These are phyloP conservation scores for Cinclus mexicanus DNA, from an alignment of 2,113 vertebrate species.

Conservation along the genomic window DNA sequence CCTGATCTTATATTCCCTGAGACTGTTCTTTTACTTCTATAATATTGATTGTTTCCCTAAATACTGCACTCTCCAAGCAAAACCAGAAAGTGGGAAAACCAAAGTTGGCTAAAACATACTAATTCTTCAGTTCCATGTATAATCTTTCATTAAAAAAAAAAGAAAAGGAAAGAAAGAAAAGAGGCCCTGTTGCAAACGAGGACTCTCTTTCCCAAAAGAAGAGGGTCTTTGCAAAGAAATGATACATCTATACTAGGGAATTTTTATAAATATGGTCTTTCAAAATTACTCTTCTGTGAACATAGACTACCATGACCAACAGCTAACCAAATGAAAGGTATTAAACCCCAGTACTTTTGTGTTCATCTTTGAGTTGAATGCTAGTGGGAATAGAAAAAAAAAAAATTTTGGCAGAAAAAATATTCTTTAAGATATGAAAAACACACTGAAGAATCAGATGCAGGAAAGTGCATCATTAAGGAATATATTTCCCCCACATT, in stretches of 20 bases:
- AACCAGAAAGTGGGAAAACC: background rate
- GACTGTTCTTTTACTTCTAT: background rate
- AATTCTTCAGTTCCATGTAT: background rate
- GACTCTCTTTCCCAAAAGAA: background rate
- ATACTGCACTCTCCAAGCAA: fast-evolving
- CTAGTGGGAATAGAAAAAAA: background rate
- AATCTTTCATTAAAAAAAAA: background rate
- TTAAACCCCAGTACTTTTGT: background rate
- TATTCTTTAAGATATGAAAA: background rate
- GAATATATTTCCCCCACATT: background rate
- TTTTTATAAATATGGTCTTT: background rate
- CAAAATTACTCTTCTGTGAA: background rate
- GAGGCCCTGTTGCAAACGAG: background rate
- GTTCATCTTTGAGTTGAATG: background rate
- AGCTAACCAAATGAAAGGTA: background rate
- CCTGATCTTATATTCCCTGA: background rate
- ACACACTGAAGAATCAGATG: background rate
- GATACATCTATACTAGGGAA: background rate
- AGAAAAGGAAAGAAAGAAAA: background rate
- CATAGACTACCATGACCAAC: fast-evolving
- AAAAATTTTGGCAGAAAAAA: background rate
- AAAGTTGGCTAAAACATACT: background rate
- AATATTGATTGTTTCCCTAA: background rate
- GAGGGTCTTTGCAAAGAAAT: background rate
- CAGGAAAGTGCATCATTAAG: background rate